A percentile compares a stretch with the other conserved stretches of the same genome.
phyloP scores from a whole-genome alignment of 2,113 vertebrate genomes.

The Upupa epops region DNA sequence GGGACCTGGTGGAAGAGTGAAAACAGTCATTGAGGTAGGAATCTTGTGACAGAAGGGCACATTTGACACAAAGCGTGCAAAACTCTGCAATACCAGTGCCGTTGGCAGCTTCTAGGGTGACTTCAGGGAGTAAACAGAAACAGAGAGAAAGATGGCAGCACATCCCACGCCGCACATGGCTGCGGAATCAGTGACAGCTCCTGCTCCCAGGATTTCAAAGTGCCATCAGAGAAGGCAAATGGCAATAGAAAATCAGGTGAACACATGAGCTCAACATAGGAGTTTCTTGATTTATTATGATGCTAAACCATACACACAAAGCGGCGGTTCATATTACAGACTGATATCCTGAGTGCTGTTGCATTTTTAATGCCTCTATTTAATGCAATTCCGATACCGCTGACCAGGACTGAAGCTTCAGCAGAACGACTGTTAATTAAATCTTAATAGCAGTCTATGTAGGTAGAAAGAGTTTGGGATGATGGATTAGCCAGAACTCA shows the following conservation, averaged over 20 bases:
- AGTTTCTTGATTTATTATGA: neutral
- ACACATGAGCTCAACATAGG: neutral
- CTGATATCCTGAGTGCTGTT: neutral
- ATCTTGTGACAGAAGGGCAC: neutral
- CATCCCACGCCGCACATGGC: rapidly evolving
- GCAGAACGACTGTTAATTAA: slow-evolving; percentile 52
- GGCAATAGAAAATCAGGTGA: neutral
- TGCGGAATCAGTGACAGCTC: neutral
- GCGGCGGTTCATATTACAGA: neutral
- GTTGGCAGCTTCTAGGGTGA: neutral
- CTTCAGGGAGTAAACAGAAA: neutral
- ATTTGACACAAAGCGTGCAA: neutral
- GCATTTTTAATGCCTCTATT: slow-evolving; percentile 51
- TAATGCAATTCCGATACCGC: slow-evolving; percentile 36
- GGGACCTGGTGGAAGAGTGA: slow-evolving; percentile 68
- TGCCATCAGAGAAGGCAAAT: neutral
- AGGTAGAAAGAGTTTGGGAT: neutral
- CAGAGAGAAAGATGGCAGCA: neutral
- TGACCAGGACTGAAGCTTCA: neutral
- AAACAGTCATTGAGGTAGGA: neutral
- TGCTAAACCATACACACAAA: neutral
- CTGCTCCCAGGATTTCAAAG: neutral
- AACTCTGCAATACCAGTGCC: neutral
- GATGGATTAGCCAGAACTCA: slow-evolving; percentile 17
- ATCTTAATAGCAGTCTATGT: slow-evolving; percentile 11